Evolutionary conservation across 2,113 vertebrate genomes (phyloP), one percentile per base, ranked within the genome.

Genomic region (Antechinus flavipes): DNA sequence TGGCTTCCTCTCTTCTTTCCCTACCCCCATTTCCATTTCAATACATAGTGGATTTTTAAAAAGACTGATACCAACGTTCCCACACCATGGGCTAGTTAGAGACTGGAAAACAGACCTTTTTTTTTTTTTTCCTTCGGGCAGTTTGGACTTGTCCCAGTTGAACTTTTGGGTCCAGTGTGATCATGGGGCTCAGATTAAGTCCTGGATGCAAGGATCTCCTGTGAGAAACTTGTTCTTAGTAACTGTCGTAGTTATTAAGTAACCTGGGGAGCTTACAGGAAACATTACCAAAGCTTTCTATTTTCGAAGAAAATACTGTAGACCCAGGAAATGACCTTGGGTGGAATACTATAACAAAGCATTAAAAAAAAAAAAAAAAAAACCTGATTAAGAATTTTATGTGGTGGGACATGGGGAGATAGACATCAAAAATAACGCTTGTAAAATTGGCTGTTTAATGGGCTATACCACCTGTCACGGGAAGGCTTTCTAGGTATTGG

Each of bases 221-320:
- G 56, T 96, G 30, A 91, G 12, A 54, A 90, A 52, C 53, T 84
- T 56, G 27, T 53, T 95, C 94, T 96, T 89, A 2, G 95, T 96
- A 94, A 95, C 89, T 91, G 84, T 89, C 91, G 91, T 95, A 95
- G 95, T 97, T 95, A 94, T 97, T 97, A 93, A 97, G 96, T 96
- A 98, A 97, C 95, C 90, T 49, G 49, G 95, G 68, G 91, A 95
- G 92, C 94, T 93, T 91, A 90, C 96, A 93, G 93, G 46, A 47
- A 96, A 93, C 54, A 95, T 96, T 96, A 96, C 96, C 95, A 90
- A 50, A 56, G 8, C 89, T 95, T 95, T 54, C 8, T 94, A 58
- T 94, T 96, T 97, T 97, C 27, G 2, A 97, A 97, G 97, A 96
- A 97, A 96, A 93, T 94, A 91, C 47, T 55, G 0, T 61, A 10